Evolutionary conservation across 2,113 vertebrate genomes (phyloP).

Genomic region (Tamias sibiricus): DNA sequence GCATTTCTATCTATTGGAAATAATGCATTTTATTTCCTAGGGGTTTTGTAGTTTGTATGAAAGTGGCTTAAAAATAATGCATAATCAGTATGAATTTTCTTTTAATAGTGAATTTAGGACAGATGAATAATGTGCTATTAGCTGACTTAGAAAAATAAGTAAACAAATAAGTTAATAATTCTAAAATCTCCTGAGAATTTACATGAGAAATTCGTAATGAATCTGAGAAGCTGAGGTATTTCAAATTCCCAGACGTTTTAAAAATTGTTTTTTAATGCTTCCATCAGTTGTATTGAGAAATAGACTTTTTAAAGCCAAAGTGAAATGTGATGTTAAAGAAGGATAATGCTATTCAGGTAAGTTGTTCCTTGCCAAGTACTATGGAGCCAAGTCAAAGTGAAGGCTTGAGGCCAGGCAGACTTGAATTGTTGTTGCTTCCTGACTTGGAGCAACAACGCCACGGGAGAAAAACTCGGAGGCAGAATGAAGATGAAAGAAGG

Average conservation of each 20-base stretch:
- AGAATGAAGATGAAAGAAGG: too few relatives aligned
- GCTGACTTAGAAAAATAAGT: background rate
- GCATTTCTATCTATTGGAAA: background rate
- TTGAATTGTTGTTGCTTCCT: too few relatives aligned
- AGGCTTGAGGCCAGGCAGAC: background rate
- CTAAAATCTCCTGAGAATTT: background rate
- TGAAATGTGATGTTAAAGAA: background rate
- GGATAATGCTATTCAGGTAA: background rate
- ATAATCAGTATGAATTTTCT: background rate
- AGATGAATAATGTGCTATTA: background rate
- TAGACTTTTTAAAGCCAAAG: background rate
- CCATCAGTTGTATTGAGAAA: background rate
- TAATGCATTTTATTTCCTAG: background rate
- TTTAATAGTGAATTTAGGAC: background rate
- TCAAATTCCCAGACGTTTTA: conserved; percentile 11
- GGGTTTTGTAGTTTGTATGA: background rate
- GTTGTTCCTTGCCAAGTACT: background rate
- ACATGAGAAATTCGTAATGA: conserved; percentile 4
- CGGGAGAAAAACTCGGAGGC: too few relatives aligned
- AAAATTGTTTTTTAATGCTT: background rate
- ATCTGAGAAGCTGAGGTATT: background rate
- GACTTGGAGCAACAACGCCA: too few relatives aligned
- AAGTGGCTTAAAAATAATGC: background rate
- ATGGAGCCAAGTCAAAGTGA: background rate
- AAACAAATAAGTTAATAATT: background rate